Conservation (phyloP, 1,140 invertebrate species). For the Leptonema lineaticorne region DNA sequence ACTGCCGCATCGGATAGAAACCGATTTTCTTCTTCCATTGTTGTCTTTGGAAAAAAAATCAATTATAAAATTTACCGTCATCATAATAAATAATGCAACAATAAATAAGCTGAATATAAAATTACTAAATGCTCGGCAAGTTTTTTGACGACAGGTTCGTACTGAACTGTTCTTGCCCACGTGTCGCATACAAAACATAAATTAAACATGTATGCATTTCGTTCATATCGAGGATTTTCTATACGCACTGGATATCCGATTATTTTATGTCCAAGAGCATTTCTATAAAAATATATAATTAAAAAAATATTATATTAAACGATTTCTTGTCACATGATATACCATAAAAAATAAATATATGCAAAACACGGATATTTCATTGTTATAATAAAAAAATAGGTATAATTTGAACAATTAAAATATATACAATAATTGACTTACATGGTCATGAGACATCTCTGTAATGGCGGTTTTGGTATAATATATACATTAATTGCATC, state of each 20-base stretch:
- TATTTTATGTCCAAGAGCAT: slow-evolving; percentile 82
- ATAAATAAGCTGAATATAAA: slow-evolving; percentile 6
- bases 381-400: not conserved
- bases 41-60: slow-evolving; percentile 57
- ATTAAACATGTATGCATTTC: slow-evolving; percentile 95
- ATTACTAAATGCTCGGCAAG: slow-evolving; percentile 84
- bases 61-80: not conserved
- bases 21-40: slow-evolving; percentile 77
- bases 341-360: too few species aligned
- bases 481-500: slow-evolving; percentile 93
- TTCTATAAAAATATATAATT: too few species aligned
- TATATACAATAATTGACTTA: slow-evolving; percentile 58
- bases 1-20: slow-evolving; percentile 72
- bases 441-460: slow-evolving; percentile 88
- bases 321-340: too few species aligned
- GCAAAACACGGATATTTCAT: too few species aligned
- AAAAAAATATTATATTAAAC: too few species aligned
- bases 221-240: slow-evolving; percentile 84
- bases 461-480: slow-evolving; percentile 90
- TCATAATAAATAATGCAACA: slow-evolving; percentile 27
- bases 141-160: slow-evolving; percentile 91
- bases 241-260: slow-evolving; percentile 91
- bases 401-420: not conserved
- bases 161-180: slow-evolving; percentile 84
- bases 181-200: slow-evolving; percentile 92